phyloP scores from a whole-genome alignment of 2,888 invertebrate species.

The Neelides folsomi region DNA sequence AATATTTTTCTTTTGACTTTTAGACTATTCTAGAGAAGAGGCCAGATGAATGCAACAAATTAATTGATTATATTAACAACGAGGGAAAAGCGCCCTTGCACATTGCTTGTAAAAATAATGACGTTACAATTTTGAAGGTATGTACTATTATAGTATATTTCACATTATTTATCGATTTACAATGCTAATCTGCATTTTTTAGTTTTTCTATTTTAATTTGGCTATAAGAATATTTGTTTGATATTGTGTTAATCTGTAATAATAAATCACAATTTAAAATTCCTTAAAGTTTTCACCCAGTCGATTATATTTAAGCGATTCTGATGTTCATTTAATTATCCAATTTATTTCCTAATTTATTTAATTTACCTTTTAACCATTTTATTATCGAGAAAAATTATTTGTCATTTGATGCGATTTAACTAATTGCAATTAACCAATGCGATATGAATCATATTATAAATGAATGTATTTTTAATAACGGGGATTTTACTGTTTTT shows the following conservation, averaged over 20 bases:
- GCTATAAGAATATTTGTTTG: no score
- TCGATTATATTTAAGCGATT: no score
- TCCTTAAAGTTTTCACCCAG: not conserved
- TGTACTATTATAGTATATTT: not conserved
- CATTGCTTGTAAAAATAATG: conserved; percentile 20
- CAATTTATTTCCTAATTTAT: no score
- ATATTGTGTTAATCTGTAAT: no score
- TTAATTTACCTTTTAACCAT: not conserved
- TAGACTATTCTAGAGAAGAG: conserved; percentile 13
- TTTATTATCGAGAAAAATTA: not conserved
- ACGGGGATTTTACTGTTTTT: no score
- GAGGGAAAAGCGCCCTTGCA: conserved; percentile 25
- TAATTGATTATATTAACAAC: conserved; percentile 17
- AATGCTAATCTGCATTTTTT: no score
- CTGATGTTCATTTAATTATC: no score
- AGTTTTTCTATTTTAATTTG: no score
- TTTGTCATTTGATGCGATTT: conserved; percentile 1
- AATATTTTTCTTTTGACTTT: not conserved
- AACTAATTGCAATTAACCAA: no score
- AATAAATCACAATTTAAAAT: conserved; percentile 1
- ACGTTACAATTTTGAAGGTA: conserved; percentile 22
- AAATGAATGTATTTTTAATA: no score
- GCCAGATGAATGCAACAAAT: conserved; percentile 1
- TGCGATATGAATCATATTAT: no score
- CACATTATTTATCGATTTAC: no score